Evolutionary conservation across 2,113 vertebrate species (phyloP).

Genomic region (Amblyornis subalaris): DNA sequence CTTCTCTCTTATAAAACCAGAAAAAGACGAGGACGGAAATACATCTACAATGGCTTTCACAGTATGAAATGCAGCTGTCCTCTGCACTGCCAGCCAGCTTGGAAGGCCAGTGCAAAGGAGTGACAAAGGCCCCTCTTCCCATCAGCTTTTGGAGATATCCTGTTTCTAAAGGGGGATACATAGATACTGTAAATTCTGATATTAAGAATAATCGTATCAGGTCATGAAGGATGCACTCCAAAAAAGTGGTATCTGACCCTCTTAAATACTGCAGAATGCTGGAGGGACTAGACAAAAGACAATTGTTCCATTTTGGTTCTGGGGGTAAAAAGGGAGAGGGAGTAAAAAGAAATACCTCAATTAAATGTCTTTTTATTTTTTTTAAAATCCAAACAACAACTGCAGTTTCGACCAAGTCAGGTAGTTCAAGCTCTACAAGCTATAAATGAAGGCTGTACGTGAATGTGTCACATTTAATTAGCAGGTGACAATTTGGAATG

Average conservation of each 20-base stretch:
- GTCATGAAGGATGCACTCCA: not conserved
- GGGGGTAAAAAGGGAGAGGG: not conserved
- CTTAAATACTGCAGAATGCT: not conserved
- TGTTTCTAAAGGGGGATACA: not conserved
- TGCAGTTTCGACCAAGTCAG: not conserved
- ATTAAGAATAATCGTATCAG: not conserved
- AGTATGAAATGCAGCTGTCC: not conserved
- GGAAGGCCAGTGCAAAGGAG: not conserved
- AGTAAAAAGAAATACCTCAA: not conserved
- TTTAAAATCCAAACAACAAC: not conserved
- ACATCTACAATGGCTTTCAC: not conserved
- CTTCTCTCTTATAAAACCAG: not conserved
- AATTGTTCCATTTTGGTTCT: not conserved
- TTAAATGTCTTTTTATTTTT: not conserved
- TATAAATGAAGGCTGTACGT: not conserved
- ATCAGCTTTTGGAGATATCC: not conserved
- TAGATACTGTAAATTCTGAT: not conserved
- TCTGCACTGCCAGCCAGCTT: not conserved
- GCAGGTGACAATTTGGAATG: not conserved
- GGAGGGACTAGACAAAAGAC: not conserved
- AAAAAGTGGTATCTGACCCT: not conserved
- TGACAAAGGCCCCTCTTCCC: not conserved
- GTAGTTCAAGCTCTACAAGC: not conserved
- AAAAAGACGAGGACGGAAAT: not conserved
- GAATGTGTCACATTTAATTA: not conserved